Conservation (phyloP, 2,888 invertebrate species). For the Pseudeuparius sepicola region DNA sequence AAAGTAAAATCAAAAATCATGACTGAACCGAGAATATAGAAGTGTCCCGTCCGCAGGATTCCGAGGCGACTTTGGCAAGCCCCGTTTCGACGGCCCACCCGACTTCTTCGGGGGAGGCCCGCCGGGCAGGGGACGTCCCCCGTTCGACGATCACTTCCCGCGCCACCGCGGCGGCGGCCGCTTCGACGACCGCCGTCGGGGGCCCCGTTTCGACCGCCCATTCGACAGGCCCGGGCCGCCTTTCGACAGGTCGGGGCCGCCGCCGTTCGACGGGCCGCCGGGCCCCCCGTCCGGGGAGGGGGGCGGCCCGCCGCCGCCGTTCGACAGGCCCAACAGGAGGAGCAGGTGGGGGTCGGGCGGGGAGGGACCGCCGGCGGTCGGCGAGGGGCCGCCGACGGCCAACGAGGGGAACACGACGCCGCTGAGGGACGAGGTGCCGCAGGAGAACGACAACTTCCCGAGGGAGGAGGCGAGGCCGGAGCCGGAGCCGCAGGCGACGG, state of each 20-base stretch:
- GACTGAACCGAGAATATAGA: too few relatives aligned
- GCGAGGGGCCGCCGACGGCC: conserved; percentile 21
- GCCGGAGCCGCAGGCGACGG: conserved; percentile 1
- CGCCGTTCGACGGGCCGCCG: conserved; percentile 11
- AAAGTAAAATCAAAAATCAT: too few relatives aligned
- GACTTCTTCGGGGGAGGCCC: conserved; percentile 30
- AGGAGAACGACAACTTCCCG: not conserved
- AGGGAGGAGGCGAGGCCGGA: not conserved
- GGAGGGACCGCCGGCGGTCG: not conserved
- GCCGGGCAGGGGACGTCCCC: too few relatives aligned
- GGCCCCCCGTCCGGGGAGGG: conserved; percentile 5
- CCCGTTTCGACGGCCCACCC: conserved; percentile 31
- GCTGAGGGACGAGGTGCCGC: conserved; percentile 1
- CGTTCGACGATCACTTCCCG: conserved; percentile 23
- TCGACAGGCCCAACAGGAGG: conserved; percentile 3
- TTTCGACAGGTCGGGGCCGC: conserved; percentile 18
- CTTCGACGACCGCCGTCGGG: conserved; percentile 22
- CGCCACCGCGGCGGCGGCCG: conserved; percentile 23
- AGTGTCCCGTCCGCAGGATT: conserved; percentile 36
- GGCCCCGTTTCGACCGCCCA: conserved; percentile 21
- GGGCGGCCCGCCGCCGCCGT: conserved; percentile 14
- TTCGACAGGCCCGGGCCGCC: conserved; percentile 25
- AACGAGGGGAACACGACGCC: conserved; percentile 29
- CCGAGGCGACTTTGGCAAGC: conserved; percentile 35
- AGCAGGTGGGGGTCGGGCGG: not conserved